A percentile compares a stretch with the other conserved stretches of the same genome.
These are phyloP conservation scores for Dendrolimus pini DNA, from an alignment of 2,888 invertebrate species.

Conservation along the genomic window DNA sequence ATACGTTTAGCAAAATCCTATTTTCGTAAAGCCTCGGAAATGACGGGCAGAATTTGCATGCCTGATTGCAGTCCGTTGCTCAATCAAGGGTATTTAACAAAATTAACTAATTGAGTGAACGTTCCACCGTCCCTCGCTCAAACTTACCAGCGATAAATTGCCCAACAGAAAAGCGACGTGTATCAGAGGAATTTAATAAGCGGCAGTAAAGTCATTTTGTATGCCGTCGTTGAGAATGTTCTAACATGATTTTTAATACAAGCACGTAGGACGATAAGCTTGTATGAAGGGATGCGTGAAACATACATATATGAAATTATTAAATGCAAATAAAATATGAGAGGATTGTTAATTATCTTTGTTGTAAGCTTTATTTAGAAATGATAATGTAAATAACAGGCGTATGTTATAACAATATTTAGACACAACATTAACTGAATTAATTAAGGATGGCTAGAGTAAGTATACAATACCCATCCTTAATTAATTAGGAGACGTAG, in stretches of 20 bases:
- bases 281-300: neutral
- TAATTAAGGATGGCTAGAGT: too few species aligned
- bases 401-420: too few species aligned
- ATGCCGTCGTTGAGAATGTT: neutral
- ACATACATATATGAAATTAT: neutral
- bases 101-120: conserved; percentile 75
- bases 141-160: conserved; percentile 41
- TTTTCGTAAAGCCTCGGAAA: conserved; percentile 44
- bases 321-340: neutral
- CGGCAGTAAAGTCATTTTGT: conserved; percentile 32
- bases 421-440: too few species aligned
- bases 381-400: too few species aligned
- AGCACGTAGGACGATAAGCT: neutral
- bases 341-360: too few species aligned
- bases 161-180: conserved; percentile 47
- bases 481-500: too few species aligned
- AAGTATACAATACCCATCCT: too few species aligned
- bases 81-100: conserved; percentile 76
- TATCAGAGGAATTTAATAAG: conserved; percentile 58
- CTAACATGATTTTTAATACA: neutral
- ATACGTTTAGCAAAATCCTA: conserved; percentile 39
- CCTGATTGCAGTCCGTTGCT: conserved; percentile 73
- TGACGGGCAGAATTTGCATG: conserved; percentile 66
- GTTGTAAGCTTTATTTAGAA: too few species aligned
- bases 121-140: conserved; percentile 38